Evolutionary conservation across 2,888 invertebrate species (phyloP).

Genomic region (Clostera curtula): DNA sequence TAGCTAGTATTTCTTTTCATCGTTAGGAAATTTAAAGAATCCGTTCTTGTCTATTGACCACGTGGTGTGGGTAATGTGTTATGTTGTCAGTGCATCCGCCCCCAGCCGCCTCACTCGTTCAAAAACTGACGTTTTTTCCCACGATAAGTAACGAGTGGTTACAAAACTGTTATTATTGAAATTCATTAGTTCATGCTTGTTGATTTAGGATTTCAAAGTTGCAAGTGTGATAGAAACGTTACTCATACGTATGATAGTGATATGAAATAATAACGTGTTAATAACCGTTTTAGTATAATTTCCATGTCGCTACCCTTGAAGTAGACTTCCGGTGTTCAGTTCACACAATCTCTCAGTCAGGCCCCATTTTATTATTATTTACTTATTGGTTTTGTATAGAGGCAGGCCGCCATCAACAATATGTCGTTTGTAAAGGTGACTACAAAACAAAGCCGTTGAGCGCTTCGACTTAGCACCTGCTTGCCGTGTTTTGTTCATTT

Average conservation of each 20-base stretch:
- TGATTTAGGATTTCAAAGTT: constrained; percentile 4
- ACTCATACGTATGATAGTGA: constrained; percentile 1
- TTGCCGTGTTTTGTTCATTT: constrained; percentile 32
- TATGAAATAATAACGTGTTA: constrained; percentile 11
- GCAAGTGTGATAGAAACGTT: constrained; percentile 1
- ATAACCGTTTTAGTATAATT: constrained; percentile 11
- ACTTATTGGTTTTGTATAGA: constrained; percentile 67
- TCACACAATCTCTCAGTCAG: constrained; percentile 58
- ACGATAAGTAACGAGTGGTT: constrained; percentile 52
- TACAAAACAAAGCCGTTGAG: constrained; percentile 69
- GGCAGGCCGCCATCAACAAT: constrained; percentile 65
- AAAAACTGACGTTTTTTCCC: constrained; percentile 62
- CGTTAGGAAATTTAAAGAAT: constrained; percentile 22
- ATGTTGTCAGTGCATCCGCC: constrained; percentile 51
- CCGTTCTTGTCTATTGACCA: constrained; percentile 40
- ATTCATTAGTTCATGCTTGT: constrained; percentile 12
- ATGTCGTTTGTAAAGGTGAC: constrained; percentile 69
- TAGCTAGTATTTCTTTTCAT: no score
- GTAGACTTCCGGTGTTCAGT: constrained; percentile 61
- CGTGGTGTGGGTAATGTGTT: constrained; percentile 52
- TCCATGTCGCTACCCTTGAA: constrained; percentile 41
- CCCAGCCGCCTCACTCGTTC: constrained; percentile 45
- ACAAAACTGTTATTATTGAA: constrained; percentile 43
- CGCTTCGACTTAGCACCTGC: constrained; percentile 62
- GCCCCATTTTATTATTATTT: constrained; percentile 67